A percentile compares a stretch with the other conserved stretches of the same genome.
phyloP scores from a whole-genome alignment of 2,113 vertebrate species.

The Lophura nycthemera region DNA sequence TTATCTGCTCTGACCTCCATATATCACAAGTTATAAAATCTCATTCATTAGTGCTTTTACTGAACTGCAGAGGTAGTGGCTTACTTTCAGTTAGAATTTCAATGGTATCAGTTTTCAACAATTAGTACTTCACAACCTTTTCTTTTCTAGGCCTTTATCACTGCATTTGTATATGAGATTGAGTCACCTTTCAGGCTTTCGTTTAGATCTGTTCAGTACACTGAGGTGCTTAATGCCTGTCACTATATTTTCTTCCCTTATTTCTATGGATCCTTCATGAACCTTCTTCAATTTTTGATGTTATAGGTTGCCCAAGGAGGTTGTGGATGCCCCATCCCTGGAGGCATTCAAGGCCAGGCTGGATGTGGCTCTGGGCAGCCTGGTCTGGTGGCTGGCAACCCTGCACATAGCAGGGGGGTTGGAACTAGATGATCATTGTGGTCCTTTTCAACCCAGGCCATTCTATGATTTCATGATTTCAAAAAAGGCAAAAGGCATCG shows the following conservation, averaged over 20 bases:
- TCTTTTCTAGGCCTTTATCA: neutral
- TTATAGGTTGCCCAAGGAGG: no score
- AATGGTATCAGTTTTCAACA: constrained; percentile 8
- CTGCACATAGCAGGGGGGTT: no score
- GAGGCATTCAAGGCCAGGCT: no score
- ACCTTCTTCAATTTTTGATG: no score
- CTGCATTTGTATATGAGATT: neutral
- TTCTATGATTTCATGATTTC: neutral
- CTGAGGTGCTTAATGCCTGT: neutral
- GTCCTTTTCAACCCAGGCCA: no score
- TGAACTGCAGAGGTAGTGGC: neutral
- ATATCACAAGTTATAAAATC: constrained; percentile 8
- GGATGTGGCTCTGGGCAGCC: no score
- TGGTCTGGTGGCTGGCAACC: no score
- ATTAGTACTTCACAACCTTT: constrained; percentile 15
- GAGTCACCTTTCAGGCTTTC: neutral
- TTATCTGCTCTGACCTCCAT: constrained; percentile 32
- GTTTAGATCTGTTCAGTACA: neutral
- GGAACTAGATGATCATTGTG: neutral
- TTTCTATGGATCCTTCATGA: neutral
- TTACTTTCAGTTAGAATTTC: constrained; percentile 4
- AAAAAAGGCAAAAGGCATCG: neutral
- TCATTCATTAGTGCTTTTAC: constrained; percentile 26
- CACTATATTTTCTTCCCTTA: neutral
- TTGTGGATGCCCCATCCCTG: no score